A percentile compares a stretch with the other conserved stretches of the same genome.
phyloP scores from a whole-genome alignment of 2,888 invertebrate genomes.

The Scelioninae gen. 2 region DNA sequence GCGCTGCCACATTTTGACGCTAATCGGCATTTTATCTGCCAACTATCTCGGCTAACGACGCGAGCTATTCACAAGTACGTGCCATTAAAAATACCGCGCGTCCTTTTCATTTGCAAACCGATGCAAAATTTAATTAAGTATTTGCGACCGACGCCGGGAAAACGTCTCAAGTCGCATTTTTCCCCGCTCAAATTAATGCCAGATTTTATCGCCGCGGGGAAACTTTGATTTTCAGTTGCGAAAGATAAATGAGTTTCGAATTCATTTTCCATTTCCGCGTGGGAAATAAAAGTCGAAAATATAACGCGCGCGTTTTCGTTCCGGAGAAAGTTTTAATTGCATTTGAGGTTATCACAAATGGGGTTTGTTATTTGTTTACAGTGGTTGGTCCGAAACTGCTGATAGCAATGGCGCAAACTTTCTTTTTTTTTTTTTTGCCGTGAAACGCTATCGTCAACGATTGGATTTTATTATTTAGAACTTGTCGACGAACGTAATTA shows the following conservation, averaged over 20 bases:
- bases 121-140: constrained; percentile 53
- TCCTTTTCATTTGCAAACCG: constrained; percentile 38
- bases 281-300: constrained; percentile 31
- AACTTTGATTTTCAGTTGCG: constrained; percentile 24
- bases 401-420: constrained; percentile 2
- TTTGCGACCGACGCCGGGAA: constrained; percentile 29
- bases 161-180: constrained; percentile 49
- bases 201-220: constrained; percentile 27
- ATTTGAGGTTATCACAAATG: constrained; percentile 30
- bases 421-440: constrained; percentile 12
- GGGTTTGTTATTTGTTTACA: constrained; percentile 33
- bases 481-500: constrained; percentile 6
- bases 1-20: constrained; percentile 50
- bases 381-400: constrained; percentile 10
- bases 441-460: constrained; percentile 5
- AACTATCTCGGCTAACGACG: constrained; percentile 57
- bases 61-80: constrained; percentile 53
- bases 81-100: constrained; percentile 51
- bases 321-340: constrained; percentile 40
- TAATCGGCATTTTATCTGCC: constrained; percentile 59
- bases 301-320: constrained; percentile 19
- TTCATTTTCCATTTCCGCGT: constrained; percentile 23
- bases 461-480: constrained; percentile 21
- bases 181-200: constrained; percentile 30
- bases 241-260: constrained; percentile 38